phyloP scores from a whole-genome alignment of 2,113 vertebrate genomes.

The Antechinus stuartii region DNA sequence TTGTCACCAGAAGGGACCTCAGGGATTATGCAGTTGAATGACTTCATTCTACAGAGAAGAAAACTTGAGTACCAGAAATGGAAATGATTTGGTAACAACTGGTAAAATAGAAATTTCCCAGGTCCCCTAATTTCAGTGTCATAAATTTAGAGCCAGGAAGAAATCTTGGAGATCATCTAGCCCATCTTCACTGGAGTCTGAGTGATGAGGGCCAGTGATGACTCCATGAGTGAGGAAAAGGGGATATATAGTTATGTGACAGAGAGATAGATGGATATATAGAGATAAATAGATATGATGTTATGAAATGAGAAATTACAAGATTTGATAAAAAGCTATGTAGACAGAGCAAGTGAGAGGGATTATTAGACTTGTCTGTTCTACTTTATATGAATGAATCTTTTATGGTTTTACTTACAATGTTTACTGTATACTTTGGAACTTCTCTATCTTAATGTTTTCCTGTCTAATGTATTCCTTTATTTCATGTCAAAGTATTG shows the following conservation, averaged over 20 bases:
- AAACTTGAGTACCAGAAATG: background rate
- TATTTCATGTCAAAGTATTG: background rate
- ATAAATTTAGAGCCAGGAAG: background rate
- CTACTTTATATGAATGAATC: background rate
- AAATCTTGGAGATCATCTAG: background rate
- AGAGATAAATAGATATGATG: background rate
- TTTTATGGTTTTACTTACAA: background rate
- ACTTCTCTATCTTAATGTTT: background rate
- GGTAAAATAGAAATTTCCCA: background rate
- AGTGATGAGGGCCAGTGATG: background rate
- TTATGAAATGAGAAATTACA: background rate
- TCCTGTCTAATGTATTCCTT: background rate
- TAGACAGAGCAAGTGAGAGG: background rate
- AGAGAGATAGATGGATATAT: too few relatives aligned
- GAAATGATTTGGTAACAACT: background rate
- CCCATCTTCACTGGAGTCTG: background rate
- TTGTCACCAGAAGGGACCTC: background rate
- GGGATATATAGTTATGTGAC: background rate
- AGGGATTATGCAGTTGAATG: background rate
- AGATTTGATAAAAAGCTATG: background rate
- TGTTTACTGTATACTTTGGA: background rate
- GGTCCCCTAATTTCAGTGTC: background rate
- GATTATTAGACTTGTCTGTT: background rate
- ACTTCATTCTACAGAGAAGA: background rate
- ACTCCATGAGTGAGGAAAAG: background rate